Base-by-base conservation (phyloP, 2,113 vertebrate genomes). In the Syrrhaptes paradoxus region DNA sequence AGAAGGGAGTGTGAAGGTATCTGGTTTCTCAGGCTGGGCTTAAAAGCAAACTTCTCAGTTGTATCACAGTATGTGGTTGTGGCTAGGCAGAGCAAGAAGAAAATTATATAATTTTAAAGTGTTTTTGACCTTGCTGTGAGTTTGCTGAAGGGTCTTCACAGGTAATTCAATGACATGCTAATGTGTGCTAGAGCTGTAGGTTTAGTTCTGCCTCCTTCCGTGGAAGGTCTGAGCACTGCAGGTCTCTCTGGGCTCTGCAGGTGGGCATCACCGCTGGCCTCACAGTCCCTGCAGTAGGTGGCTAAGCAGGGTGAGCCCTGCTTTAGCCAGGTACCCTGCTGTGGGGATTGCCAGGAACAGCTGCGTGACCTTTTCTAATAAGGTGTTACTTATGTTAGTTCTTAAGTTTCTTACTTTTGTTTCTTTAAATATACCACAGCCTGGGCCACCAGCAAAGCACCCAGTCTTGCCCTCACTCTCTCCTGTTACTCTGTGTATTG, bases 1-100 rank as follows among this genome's bases (percentile, higher is more conserved):
- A 11, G 7, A 5, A 24, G 13, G 5, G 20, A 43, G 1, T 0
- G 0, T 32, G 17, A 52, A 32, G 12, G 2, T 24, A 4, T 13
- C 3, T 90, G 32, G 6, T 73, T 91, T 73, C 29, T 54, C 5
- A n/a, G 43, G 5, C 3, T 81, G 46, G n/a, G 28, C 3, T 57
- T 67, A 17, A 66, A 52, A 51, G 20, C 0, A 49, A 48, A 3
- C 8, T 77, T 51, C 29, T 73, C 13, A 51, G 9, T 32, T 48
- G 2, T 2, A 43, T 7, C 10, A 32, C 2, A 3, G 3, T 9
- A 6, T 9, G 6, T 43, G 17, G 26, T 3, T 29, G 48, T 89
- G 57, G 28, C 7, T 49, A 49, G 75, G 25, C 10, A 66, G 25
- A 72, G 13, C 8, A 43, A 46, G 52, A 36, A 31, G 43, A 31